Conservation (phyloP, 2,797 vertebrate genomes). For the Melanogrammus aeglefinus region DNA sequence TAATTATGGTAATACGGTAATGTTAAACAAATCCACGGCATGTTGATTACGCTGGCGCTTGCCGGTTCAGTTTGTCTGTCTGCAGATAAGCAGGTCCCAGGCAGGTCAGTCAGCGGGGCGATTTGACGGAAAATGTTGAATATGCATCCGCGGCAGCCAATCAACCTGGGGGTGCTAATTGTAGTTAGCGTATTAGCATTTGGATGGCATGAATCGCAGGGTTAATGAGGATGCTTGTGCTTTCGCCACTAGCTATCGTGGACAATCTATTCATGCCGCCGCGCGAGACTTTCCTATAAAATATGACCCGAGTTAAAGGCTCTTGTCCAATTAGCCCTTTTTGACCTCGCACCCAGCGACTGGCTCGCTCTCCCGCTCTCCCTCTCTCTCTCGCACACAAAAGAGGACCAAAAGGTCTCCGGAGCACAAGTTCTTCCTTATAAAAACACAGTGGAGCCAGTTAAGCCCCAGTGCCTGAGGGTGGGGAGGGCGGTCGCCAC, state of each 20-base stretch:
- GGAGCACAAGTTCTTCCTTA: conserved; percentile 60
- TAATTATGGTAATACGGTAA: conserved; percentile 80
- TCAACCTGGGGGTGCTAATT: conserved; percentile 64
- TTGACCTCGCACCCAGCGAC: conserved; percentile 59
- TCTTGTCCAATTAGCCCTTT: conserved; percentile 68
- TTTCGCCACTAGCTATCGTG: conserved; percentile 49
- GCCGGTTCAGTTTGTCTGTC: conserved; percentile 69
- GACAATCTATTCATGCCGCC: conserved; percentile 44
- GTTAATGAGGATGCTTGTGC: conserved; percentile 69
- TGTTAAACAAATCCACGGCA: conserved; percentile 81
- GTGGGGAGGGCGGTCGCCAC: conserved; percentile 11
- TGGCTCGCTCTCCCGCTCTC: conserved; percentile 20
- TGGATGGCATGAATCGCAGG: conserved; percentile 61
- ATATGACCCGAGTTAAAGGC: conserved; percentile 62
- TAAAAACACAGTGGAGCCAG: conserved; percentile 69
- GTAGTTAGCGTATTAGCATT: conserved; percentile 68
- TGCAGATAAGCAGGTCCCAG: conserved; percentile 72
- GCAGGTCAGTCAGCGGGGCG: conserved; percentile 71
- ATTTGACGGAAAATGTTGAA: conserved; percentile 73
- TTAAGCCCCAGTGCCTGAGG: conserved; percentile 50
- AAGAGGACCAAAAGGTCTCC: conserved; percentile 37
- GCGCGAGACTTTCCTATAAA: conserved; percentile 58
- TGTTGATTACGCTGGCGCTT: conserved; percentile 69
- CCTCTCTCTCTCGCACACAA: conserved; percentile 32
- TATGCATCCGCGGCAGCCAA: conserved; percentile 66